Evolutionary conservation across 2,113 vertebrate species (phyloP).

Genomic region (Tauraco erythrolophus): DNA sequence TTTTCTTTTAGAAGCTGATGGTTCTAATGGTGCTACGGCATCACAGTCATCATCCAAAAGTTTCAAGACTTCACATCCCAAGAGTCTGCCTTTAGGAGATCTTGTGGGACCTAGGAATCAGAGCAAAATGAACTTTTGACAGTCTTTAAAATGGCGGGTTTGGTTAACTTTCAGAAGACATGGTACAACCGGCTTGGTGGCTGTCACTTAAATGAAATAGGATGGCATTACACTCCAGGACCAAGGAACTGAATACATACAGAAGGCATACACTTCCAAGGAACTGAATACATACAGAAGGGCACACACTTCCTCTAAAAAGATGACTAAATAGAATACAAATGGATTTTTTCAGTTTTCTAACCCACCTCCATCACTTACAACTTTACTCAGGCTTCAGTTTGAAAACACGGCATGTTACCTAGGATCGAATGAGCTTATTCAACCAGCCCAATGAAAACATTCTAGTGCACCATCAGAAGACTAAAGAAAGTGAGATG

Average conservation of each 20-base stretch:
- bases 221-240: not conserved
- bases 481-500: not conserved
- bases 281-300: not conserved
- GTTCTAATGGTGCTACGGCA: not conserved
- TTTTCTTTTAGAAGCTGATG: slow-evolving; percentile 63
- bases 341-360: not conserved
- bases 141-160: not conserved
- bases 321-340: not conserved
- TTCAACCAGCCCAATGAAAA: not conserved
- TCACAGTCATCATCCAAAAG: slow-evolving; percentile 70
- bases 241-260: not conserved
- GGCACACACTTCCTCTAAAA: not conserved
- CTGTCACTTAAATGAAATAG: not conserved
- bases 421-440: not conserved
- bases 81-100: not conserved
- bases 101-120: slow-evolving; percentile 75
- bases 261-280: not conserved
- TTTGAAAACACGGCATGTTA: not conserved
- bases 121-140: not conserved
- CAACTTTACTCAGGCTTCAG: not conserved
- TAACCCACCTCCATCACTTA: not conserved
- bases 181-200: not conserved
- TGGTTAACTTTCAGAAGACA: not conserved
- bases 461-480: not conserved
- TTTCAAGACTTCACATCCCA: slow-evolving; percentile 60